Evolutionary conservation across 2,797 vertebrate species (phyloP).

Genomic region (Echiichthys vipera): DNA sequence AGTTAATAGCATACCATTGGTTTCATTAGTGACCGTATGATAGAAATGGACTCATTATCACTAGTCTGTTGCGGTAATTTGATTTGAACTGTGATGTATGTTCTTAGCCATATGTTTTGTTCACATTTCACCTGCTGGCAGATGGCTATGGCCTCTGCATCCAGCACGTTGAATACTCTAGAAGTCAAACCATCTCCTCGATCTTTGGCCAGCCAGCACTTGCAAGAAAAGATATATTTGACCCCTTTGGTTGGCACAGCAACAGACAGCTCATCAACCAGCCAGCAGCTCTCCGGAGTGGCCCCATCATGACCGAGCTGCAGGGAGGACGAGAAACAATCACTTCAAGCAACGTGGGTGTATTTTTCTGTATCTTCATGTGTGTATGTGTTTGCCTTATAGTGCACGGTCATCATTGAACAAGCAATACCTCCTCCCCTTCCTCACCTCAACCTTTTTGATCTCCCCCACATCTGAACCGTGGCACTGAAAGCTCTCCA

Average conservation of each 20-base stretch:
- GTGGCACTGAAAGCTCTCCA: slow-evolving; percentile 90
- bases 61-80: background rate
- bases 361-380: slow-evolving; percentile 32
- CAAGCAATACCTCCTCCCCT: background rate
- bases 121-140: slow-evolving; percentile 87
- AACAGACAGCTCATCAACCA: slow-evolving; percentile 92
- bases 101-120: slow-evolving; percentile 2
- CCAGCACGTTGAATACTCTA: slow-evolving; percentile 91
- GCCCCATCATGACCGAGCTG: slow-evolving; percentile 96
- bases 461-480: slow-evolving; percentile 92
- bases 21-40: background rate
- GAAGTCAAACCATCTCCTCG: slow-evolving; percentile 94
- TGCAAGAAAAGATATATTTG: slow-evolving; percentile 92
- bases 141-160: slow-evolving; percentile 90
- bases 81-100: background rate
- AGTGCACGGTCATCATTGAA: slow-evolving; percentile 1
- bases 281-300: slow-evolving; percentile 97
- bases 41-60: background rate
- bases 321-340: slow-evolving; percentile 54
- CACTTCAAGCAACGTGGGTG: slow-evolving; percentile 31
- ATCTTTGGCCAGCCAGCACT: slow-evolving; percentile 98
- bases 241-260: slow-evolving; percentile 93
- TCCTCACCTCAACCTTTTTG: slow-evolving; percentile 94
- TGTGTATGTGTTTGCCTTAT: background rate
- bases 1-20: background rate